These are phyloP conservation scores for Amaurobius ferox DNA, from an alignment of 2,888 invertebrate genomes.

Conservation along the genomic window DNA sequence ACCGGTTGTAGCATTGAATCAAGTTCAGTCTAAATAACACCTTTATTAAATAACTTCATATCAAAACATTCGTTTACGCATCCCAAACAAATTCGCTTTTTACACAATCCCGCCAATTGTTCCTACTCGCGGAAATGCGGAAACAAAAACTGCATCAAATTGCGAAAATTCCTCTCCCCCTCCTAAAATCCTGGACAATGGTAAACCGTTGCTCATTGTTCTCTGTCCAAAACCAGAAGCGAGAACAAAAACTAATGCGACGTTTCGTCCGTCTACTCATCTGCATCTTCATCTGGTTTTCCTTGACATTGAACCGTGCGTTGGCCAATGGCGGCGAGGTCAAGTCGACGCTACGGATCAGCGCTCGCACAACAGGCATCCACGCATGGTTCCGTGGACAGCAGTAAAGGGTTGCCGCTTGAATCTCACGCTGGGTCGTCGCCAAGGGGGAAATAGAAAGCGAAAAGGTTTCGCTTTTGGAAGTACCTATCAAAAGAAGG, in stretches of 20 bases:
- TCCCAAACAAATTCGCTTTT: too few relatives aligned
- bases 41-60: too few relatives aligned
- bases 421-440: conserved; percentile 23
- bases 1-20: too few relatives aligned
- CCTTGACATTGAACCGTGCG: conserved; percentile 67
- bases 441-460: background rate
- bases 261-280: conserved; percentile 37
- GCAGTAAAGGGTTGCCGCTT: conserved; percentile 14
- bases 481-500: too few relatives aligned
- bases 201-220: conserved; percentile 17
- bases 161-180: background rate
- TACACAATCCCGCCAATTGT: background rate
- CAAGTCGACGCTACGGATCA: conserved; percentile 48
- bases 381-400: conserved; percentile 66
- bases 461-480: too few relatives aligned
- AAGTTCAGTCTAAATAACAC: too few relatives aligned
- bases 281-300: conserved; percentile 52
- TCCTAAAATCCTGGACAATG: background rate
- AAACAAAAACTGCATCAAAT: conserved; percentile 6
- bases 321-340: conserved; percentile 47
- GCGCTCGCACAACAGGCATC: conserved; percentile 43
- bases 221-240: background rate
- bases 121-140: background rate
- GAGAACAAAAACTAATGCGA: background rate
- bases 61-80: too few relatives aligned